Evolutionary conservation across 2,888 invertebrate species (phyloP), one percentile per base, ranked within the genome.

Genomic region (Drosophila ochracea): DNA sequence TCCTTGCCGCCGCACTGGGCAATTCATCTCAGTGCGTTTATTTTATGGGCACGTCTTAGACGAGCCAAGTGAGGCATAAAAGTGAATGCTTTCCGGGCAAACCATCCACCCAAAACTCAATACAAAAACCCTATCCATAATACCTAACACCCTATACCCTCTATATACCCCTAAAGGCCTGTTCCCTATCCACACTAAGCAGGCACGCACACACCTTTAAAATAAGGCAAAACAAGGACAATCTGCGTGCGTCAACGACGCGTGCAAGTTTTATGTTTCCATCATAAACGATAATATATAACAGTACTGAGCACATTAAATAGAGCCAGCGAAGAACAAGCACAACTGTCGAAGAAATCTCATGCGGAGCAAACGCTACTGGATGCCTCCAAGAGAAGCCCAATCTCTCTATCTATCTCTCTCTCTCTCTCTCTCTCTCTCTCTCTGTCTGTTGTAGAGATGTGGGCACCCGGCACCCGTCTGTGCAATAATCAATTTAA

Each of bases 241-340:
- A 59, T 73, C 58, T 68, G 60, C 73, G 57, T 71, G 71, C 62
- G 58, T 61, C 73, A 80, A 67, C 76, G 82, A 70, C 60, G 84
- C 83, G 80, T 82, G 74, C 76, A 84, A 82, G 80, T 84, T 84
- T 84, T 84, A 84, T 84, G 82, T 76, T 79, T 83, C 74, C 74
- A 83, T 83, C 80, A 83, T 83, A 83, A 83, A 82, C 80, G 83
- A 82, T 83, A 82, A 83, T 82, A 84, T 80, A 83, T 83, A 84
- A 78, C 73, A 73, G 68, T 60, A 57, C 73, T 25, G 58, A 71
- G 63, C 68, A 78, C 74, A 80, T 74, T 78, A 78, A 59, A 55
- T 65, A 73, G 59, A 68, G 50, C 73, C 41, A 30, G 49, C 50
- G 53, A 49, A 39, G 19, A 59, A 49, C 21, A 57, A 13, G 60